Evolutionary conservation across 2,797 vertebrate species (phyloP).

Genomic region (Macropodus opercularis): DNA sequence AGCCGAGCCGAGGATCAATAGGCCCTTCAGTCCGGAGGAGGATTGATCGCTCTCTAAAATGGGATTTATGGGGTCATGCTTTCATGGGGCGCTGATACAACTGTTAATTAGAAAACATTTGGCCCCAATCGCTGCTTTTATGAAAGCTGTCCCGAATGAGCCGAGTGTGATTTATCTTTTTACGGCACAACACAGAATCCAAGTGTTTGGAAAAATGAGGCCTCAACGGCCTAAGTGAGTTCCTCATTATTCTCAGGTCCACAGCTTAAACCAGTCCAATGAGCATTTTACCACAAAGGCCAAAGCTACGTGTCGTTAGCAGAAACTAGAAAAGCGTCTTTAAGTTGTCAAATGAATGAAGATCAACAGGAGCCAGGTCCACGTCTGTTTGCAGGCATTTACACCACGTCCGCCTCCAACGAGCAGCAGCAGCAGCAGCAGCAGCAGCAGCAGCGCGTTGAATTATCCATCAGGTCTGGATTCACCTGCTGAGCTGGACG

Average conservation of each 20-base stretch:
- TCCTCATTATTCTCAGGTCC: too few species aligned
- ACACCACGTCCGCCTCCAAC: too few species aligned
- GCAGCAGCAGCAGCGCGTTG: too few species aligned
- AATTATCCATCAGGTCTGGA: constrained; percentile 54
- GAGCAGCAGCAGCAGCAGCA: background rate
- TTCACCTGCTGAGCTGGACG: constrained; percentile 63
- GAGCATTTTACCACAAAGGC: too few species aligned
- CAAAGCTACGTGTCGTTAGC: too few species aligned
- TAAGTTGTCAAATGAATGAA: too few species aligned
- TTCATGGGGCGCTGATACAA: constrained; percentile 93
- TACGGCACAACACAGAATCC: constrained; percentile 39
- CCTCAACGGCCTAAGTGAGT: too few species aligned
- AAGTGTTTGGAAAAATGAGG: constrained; percentile 5
- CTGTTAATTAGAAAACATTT: constrained; percentile 94
- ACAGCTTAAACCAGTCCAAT: too few species aligned
- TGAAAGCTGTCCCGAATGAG: constrained; percentile 90
- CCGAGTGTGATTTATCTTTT: constrained; percentile 85
- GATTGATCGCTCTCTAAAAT: constrained; percentile 94
- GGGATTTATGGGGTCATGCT: constrained; percentile 94
- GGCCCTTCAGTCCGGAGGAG: constrained; percentile 80
- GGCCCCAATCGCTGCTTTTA: constrained; percentile 89
- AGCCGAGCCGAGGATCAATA: constrained; percentile 86
- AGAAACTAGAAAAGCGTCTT: too few species aligned
- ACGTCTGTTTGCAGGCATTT: too few species aligned
- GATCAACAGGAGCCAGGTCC: too few species aligned